Evolutionary conservation across 1,140 invertebrate genomes (phyloP).

Genomic region (Potamilus streckersoni): DNA sequence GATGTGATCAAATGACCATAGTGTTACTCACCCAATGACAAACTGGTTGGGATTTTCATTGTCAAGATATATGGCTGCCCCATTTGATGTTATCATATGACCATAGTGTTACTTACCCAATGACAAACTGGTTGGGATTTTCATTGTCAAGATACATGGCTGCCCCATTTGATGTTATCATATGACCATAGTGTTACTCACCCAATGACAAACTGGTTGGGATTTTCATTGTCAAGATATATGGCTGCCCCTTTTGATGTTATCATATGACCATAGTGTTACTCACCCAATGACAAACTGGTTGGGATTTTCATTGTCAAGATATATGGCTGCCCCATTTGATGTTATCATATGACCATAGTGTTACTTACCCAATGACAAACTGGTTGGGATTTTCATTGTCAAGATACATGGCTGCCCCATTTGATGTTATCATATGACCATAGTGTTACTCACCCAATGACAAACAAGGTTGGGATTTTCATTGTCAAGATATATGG

Average conservation of each 20-base stretch:
- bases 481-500: slow-evolving; percentile 65
- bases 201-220: slow-evolving; percentile 68
- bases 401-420: slow-evolving; percentile 65
- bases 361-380: slow-evolving; percentile 59
- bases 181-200: slow-evolving; percentile 33
- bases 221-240: slow-evolving; percentile 61
- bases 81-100: no score
- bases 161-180: slow-evolving; percentile 54
- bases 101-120: no score
- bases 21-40: slow-evolving; percentile 1
- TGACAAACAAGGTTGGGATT: slow-evolving; percentile 66
- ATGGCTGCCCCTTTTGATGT: slow-evolving; percentile 64
- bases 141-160: slow-evolving; percentile 66
- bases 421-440: slow-evolving; percentile 45
- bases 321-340: slow-evolving; percentile 63
- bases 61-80: slow-evolving; percentile 65
- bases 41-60: slow-evolving; percentile 66
- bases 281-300: slow-evolving; percentile 68
- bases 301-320: slow-evolving; percentile 63
- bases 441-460: slow-evolving; percentile 48
- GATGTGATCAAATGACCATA: no score
- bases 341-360: slow-evolving; percentile 36
- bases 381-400: slow-evolving; percentile 66
- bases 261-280: slow-evolving; percentile 5
- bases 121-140: slow-evolving; percentile 64